Percentiles rank a stretch among this genome's conserved stretches.
These are phyloP conservation scores for Enhydra lutris DNA, from an alignment of 2,113 vertebrate species.

Conservation along the genomic window DNA sequence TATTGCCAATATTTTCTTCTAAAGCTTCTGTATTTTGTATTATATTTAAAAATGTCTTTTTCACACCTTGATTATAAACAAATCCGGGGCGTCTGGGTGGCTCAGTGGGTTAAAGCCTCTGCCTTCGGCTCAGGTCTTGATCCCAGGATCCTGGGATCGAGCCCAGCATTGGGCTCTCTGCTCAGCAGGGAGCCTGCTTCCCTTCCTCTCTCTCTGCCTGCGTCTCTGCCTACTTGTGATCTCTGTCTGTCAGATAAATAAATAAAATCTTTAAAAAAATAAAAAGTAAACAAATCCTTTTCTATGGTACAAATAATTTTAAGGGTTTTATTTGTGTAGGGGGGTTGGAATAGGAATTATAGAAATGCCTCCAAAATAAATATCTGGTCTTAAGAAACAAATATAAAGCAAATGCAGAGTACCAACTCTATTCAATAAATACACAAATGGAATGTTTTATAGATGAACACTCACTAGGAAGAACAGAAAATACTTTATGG, in stretches of 20 bases:
- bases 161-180: too few relatives aligned
- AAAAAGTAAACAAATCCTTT: neutral
- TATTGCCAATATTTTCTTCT: neutral
- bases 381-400: neutral
- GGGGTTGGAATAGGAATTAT: neutral
- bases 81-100: neutral
- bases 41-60: neutral
- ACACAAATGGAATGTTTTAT: neutral
- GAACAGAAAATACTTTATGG: neutral
- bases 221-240: too few relatives aligned
- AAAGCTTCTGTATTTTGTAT: neutral
- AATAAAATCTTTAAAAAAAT: too few relatives aligned
- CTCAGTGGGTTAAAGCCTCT: too few relatives aligned
- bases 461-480: neutral
- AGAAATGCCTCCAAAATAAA: neutral
- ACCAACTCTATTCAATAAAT: neutral
- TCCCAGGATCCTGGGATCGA: too few relatives aligned
- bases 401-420: neutral
- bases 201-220: too few relatives aligned
- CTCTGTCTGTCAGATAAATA: too few relatives aligned
- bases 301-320: neutral
- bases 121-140: too few relatives aligned
- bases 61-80: neutral
- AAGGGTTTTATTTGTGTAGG: neutral
- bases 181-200: too few relatives aligned